phyloP scores from a whole-genome alignment of 2,113 vertebrate genomes.

The Tetrax tetrax region DNA sequence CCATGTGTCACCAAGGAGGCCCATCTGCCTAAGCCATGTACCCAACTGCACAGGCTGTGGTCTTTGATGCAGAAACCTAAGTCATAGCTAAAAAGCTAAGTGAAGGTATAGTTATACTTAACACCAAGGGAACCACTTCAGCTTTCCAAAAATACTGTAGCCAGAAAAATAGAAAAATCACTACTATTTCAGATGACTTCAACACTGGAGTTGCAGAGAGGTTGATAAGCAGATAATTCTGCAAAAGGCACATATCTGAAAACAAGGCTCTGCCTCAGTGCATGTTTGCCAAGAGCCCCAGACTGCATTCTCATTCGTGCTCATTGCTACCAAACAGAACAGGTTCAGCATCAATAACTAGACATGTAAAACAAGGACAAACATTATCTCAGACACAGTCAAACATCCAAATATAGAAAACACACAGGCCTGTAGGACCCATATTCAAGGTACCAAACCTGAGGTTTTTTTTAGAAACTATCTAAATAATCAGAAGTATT shows the following conservation, averaged over 20 bases:
- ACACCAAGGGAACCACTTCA: background rate
- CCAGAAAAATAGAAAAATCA: background rate
- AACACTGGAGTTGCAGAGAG: background rate
- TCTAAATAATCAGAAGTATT: background rate
- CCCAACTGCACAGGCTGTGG: background rate
- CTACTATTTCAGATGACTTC: background rate
- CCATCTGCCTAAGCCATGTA: background rate
- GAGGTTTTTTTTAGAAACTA: background rate
- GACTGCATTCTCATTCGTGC: background rate
- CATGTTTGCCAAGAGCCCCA: rapidly evolving
- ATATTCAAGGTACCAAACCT: background rate
- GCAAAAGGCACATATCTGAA: background rate
- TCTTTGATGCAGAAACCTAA: rapidly evolving
- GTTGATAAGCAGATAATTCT: background rate
- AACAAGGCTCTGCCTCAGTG: background rate
- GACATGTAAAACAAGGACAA: background rate
- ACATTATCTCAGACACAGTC: background rate
- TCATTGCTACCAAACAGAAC: background rate
- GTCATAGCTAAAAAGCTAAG: background rate
- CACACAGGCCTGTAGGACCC: no score
- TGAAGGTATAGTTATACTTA: background rate
- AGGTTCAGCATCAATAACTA: background rate
- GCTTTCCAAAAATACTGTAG: background rate
- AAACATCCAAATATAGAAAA: background rate
- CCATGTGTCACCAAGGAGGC: rapidly evolving